Percentiles rank a stretch among this genome's conserved stretches.
phyloP scores from a whole-genome alignment of 1,140 invertebrate genomes.

The Campodea augens region DNA sequence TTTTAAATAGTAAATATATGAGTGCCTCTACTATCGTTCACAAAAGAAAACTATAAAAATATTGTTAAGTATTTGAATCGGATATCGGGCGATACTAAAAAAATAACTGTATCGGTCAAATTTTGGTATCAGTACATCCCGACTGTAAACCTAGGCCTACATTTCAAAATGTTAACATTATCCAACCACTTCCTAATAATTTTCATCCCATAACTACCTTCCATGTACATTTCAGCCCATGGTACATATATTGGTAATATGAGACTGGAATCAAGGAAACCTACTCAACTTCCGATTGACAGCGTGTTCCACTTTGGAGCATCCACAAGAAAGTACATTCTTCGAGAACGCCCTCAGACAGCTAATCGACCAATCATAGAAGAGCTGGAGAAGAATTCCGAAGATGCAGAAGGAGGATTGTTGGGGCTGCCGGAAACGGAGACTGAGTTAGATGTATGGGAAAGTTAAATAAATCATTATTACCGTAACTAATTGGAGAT shows the following conservation, averaged over 20 bases:
- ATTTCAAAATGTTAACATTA: no score
- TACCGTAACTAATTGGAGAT: no score
- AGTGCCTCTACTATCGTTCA: no score
- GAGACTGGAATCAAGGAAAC: conserved; percentile 74
- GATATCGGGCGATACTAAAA: no score
- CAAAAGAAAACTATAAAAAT: no score
- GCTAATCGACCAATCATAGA: conserved; percentile 42
- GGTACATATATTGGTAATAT: conserved; percentile 87
- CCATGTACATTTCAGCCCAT: conserved; percentile 83
- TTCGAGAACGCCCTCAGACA: conserved; percentile 70
- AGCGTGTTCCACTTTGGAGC: conserved; percentile 93
- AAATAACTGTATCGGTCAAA: no score
- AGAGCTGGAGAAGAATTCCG: conserved; percentile 47
- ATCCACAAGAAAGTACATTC: conserved; percentile 83
- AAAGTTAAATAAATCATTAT: conserved; percentile 1
- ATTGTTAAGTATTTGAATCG: no score
- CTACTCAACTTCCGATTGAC: conserved; percentile 86
- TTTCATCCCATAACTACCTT: no score
- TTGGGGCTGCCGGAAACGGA: conserved; percentile 85
- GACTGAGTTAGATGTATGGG: conserved; percentile 79
- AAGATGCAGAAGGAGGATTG: conserved; percentile 59
- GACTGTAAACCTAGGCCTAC: no score
- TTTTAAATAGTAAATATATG: no score
- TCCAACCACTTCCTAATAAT: no score
- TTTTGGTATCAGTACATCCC: no score